Evolutionary conservation across 2,113 vertebrate species (phyloP), one percentile per base, ranked within the genome.

Genomic region (Platycercus adscitus): DNA sequence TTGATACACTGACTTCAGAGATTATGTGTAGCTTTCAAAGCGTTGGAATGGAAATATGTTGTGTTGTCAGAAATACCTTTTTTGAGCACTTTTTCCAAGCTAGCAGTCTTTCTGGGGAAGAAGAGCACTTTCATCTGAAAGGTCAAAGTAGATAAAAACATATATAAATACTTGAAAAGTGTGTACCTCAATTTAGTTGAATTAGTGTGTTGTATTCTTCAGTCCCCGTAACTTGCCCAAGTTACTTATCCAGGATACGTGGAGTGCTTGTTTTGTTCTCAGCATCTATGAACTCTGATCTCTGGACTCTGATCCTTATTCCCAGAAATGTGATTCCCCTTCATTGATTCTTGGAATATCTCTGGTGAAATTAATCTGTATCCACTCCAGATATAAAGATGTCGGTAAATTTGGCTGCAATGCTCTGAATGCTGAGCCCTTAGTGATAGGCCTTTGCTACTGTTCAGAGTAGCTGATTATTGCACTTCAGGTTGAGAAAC

Each of bases 161-260:
- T 31, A 23, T 11, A 4, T 39, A 33, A 72, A 35, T n/a, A 19
- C 12, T 41, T 9, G 21, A 24, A 2, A 47, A 41, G 23, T 31
- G 2, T 72, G 17, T 56, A 9, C 21, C 23, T 89, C 24, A 31
- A 16, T 3, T n/a, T n/a, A 50, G 7, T 44, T 79, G 28, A 46
- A 20, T 65, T 85, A 46, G 46, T 39, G 16, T 71, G 33, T 33
- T 58, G 56, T 16, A 58, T 66, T 44, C 41, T 88, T 53, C 33
- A 15, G 7, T 46, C 8, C 37, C 55, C 1, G 9, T 52, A 56
- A 23, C 5, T 7, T 7, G 10, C 4, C 10, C 5, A 3, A 9
- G 9, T 31, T 70, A 37, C 21, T 50, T 33, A 41, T 4, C 13
- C 26, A 46, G 65, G 5, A 3, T 13, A 41, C 17, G 23, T 29